A percentile compares a stretch with the other conserved stretches of the same genome.
Evolutionary conservation across 2,888 invertebrate genomes (phyloP).

Genomic region (Oligia strigilis): DNA sequence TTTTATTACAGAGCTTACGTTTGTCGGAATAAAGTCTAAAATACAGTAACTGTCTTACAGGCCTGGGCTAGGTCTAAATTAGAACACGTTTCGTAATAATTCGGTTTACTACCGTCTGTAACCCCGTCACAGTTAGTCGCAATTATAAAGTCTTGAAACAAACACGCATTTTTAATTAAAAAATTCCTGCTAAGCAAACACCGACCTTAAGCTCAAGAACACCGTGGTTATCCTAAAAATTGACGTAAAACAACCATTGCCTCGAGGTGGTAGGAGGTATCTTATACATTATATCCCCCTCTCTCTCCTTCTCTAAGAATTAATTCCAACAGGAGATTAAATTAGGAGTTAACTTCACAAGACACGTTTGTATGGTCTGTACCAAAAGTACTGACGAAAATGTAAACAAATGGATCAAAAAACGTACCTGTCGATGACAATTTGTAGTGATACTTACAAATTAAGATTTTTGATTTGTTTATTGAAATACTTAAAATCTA

Average conservation of each 20-base stretch:
- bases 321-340: conserved; percentile 24
- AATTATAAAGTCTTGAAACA: not conserved
- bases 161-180: not conserved
- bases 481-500: not conserved
- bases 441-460: not conserved
- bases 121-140: not conserved
- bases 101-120: not conserved
- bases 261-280: not conserved
- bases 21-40: no score
- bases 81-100: no score
- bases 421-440: not conserved
- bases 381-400: not conserved
- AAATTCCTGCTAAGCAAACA: not conserved
- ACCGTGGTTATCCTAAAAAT: not conserved
- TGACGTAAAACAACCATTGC: not conserved
- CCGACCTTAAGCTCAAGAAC: not conserved
- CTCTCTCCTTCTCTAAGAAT: not conserved
- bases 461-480: not conserved
- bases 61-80: no score
- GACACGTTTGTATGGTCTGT: not conserved
- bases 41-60: no score
- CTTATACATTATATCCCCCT: not conserved
- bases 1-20: no score
- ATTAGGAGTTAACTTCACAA: not conserved
- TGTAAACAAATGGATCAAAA: not conserved